A percentile compares a stretch with the other conserved stretches of the same genome.
These are phyloP conservation scores for Callipepla californica DNA, from an alignment of 2,113 vertebrate species.

Conservation along the genomic window DNA sequence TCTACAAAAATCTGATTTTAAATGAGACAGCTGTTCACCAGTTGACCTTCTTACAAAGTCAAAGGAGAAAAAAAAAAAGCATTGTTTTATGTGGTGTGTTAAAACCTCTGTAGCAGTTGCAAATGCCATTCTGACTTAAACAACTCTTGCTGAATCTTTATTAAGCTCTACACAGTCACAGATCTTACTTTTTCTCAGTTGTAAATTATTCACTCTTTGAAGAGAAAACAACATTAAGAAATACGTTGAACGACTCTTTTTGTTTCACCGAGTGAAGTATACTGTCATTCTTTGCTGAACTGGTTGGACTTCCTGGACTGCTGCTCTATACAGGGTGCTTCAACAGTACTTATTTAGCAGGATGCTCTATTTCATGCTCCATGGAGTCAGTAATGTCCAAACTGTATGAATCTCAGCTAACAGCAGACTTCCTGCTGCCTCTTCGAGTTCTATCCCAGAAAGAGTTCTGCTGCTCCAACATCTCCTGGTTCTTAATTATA, in stretches of 20 bases:
- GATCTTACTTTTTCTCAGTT: not conserved
- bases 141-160: slow-evolving; percentile 1
- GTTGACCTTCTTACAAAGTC: not conserved
- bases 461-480: not conserved
- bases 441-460: not conserved
- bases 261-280: not conserved
- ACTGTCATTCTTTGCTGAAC: not conserved
- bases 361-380: not conserved
- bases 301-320: not conserved
- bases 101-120: not conserved
- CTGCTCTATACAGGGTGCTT: not conserved
- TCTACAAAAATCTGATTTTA: slow-evolving; percentile 4
- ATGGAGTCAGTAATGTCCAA: not conserved
- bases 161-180: not conserved
- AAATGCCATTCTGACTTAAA: not conserved
- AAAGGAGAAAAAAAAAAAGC: not conserved
- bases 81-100: slow-evolving; percentile 25
- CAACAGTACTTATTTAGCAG: not conserved
- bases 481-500: not conserved
- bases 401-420: not conserved
- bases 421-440: not conserved
- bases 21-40: not conserved
- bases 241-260: not conserved
- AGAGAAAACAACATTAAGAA: not conserved
- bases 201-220: not conserved